Conservation (phyloP, 2,113 vertebrate genomes). For the Scolopax mira region DNA sequence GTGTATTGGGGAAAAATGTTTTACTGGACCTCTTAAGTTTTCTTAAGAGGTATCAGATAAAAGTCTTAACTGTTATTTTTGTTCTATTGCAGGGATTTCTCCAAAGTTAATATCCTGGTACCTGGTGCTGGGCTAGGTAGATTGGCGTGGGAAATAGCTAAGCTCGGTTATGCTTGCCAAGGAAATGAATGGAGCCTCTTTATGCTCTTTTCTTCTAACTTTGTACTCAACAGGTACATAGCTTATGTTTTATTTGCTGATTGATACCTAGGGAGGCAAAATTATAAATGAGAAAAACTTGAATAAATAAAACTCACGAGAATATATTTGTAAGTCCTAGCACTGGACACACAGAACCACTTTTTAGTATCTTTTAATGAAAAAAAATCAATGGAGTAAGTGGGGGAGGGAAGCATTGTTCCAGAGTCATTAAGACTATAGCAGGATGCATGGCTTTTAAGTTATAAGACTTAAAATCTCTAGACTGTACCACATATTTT, state of each 20-base stretch:
- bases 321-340: neutral
- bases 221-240: constrained; percentile 96
- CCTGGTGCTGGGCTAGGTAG: constrained; percentile 97
- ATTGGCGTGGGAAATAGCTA: constrained; percentile 96
- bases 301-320: neutral
- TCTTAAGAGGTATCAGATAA: constrained; percentile 63
- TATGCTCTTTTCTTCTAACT: constrained; percentile 99
- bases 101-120: constrained; percentile 93
- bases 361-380: neutral
- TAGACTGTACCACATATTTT: neutral
- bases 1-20: neutral
- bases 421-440: neutral
- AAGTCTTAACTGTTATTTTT: constrained; percentile 73
- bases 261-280: constrained; percentile 8
- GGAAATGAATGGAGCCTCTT: constrained; percentile 99
- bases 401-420: neutral
- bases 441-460: neutral
- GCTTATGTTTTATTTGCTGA: constrained; percentile 60
- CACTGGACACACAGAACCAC: neutral
- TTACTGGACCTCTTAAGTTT: constrained; percentile 9
- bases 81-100: constrained; percentile 89
- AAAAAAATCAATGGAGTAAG: neutral
- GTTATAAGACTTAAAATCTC: neutral
- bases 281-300: neutral
- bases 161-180: constrained; percentile 94